Evolutionary conservation across 1,140 invertebrate genomes (phyloP), one percentile per base, ranked within the genome.

Genomic region (Calliopsis andreniformis): DNA sequence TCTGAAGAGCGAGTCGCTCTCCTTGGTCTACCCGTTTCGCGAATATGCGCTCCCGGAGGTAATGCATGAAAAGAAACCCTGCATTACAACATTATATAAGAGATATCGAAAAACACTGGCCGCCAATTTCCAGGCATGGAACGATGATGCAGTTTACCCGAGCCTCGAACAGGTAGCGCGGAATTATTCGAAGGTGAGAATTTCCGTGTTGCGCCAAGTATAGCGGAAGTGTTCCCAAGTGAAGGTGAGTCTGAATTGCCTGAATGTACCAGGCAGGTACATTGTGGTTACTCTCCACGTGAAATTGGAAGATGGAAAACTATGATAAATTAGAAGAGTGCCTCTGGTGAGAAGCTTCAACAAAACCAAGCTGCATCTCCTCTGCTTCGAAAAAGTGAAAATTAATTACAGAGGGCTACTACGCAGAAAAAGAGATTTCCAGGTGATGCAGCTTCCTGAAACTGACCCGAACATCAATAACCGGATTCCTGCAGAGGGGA

Each of bases 101-200:
- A n/a, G n/a, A n/a, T n/a, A n/a, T n/a, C n/a, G n/a, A n/a, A n/a
- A n/a, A n/a, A n/a, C n/a, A n/a, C n/a, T 39, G 49, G 45, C 58
- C 39, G 2, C 39, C 55, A 58, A 80, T 78, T 72, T 79, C 62
- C 78, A 30, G 30, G 76, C 73, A 72, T 73, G 76, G 20, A 56
- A 6, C 66, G 39, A 72, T 47, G 61, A 79, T 73, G 72, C 43
- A 78, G 39, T 78, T 80, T 63, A 51, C 55, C 69, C 64, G 23
- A 32, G 55, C 75, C 42, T 43, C 12, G 30, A n/a, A 47, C 35
- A 35, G 20, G 61, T n/a, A 59, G 78, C 78, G 61, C 47, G 47
- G 69, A 70, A 79, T 77, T 43, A 75, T 63, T 68, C 47, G 7
- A 61, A 66, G 39, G 71, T 58, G 59, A 63, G 78, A 56, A 32